phyloP scores from a whole-genome alignment of 1,140 invertebrate genomes.

The Papilio glaucus region DNA sequence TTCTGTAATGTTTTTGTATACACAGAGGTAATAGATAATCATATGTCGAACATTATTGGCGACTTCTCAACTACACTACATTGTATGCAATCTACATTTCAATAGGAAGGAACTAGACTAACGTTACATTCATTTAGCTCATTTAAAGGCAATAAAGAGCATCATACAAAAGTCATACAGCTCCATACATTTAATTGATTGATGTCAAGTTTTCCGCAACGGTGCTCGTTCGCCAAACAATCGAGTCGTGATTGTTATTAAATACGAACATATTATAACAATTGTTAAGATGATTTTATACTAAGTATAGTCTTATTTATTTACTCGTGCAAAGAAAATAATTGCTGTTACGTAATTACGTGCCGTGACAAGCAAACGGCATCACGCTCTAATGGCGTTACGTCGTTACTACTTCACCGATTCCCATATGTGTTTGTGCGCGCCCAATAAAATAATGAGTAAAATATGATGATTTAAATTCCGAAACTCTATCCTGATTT shows the following conservation, averaged over 20 bases:
- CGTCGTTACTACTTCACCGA: no score
- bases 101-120: slow-evolving; percentile 13
- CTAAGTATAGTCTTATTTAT: no score
- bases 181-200: slow-evolving; percentile 23
- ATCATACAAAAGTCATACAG: slow-evolving; percentile 12
- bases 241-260: neutral
- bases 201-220: slow-evolving; percentile 3
- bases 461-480: no score
- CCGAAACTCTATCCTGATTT: no score
- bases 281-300: neutral
- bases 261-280: neutral
- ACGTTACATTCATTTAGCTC: neutral
- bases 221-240: neutral
- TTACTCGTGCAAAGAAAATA: neutral
- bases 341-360: neutral
- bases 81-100: slow-evolving; percentile 9
- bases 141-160: slow-evolving; percentile 8
- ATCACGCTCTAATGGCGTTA: no score
- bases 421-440: no score
- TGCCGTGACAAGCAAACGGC: no score
- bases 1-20: neutral
- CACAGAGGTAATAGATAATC: neutral
- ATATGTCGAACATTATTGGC: neutral
- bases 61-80: neutral
- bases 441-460: no score